Conservation (phyloP, 2,797 vertebrate species). For the Sphenopsis melanotis region DNA sequence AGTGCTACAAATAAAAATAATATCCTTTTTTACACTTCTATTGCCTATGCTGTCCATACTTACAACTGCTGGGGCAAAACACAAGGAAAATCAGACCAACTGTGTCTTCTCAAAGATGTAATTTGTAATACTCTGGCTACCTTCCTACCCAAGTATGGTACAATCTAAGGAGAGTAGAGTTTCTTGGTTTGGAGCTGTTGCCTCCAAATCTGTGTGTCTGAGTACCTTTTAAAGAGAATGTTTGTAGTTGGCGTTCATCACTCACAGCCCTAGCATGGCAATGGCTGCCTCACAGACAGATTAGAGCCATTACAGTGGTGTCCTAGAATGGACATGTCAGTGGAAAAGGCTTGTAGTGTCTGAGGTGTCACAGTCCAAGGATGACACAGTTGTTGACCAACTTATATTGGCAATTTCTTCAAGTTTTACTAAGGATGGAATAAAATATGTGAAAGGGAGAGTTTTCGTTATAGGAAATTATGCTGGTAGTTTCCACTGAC, state of each 20-base stretch:
- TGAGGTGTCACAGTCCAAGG: background rate
- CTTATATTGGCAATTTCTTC: background rate
- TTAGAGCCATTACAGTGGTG: background rate
- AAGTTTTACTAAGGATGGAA: background rate
- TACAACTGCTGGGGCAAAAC: background rate
- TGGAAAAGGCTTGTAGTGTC: background rate
- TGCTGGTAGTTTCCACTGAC: background rate
- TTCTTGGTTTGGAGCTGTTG: background rate
- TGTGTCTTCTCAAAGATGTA: fast-evolving
- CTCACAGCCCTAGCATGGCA: background rate
- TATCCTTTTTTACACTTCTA: background rate
- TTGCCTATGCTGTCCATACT: background rate
- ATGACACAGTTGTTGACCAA: background rate
- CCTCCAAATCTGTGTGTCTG: background rate
- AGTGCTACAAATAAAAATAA: background rate
- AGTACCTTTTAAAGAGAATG: background rate
- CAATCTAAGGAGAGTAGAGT: background rate
- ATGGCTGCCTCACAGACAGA: background rate
- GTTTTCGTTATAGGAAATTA: background rate
- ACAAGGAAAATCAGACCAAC: background rate
- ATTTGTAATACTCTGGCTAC: background rate
- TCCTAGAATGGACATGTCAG: background rate
- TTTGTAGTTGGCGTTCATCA: background rate
- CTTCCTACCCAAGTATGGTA: background rate
- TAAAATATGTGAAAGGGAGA: background rate